phyloP scores from a whole-genome alignment of 2,113 vertebrate genomes.

The Urocynchramus pylzowi region DNA sequence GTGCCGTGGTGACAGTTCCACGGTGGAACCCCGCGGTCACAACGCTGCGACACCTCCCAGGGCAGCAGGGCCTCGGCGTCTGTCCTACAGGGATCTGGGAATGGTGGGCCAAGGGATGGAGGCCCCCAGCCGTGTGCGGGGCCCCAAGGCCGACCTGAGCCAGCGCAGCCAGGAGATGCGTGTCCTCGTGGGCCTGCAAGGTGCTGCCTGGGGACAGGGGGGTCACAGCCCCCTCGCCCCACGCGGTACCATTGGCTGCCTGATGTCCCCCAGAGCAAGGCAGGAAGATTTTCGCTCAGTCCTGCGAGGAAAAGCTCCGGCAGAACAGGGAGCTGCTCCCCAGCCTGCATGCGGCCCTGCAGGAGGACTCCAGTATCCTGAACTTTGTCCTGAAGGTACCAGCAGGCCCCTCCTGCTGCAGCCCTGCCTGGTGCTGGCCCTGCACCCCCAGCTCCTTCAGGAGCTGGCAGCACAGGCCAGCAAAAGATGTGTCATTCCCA shows the following conservation, averaged over 20 bases:
- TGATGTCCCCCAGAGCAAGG: background rate
- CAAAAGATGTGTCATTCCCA: background rate
- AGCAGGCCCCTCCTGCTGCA: background rate
- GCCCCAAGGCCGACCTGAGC: background rate
- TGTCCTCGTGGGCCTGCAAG: background rate
- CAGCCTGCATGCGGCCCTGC: background rate
- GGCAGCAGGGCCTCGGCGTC: accelerated
- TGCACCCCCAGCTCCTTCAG: background rate
- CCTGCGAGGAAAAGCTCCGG: background rate
- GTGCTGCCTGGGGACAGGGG: background rate
- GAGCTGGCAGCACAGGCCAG: background rate
- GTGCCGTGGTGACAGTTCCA: accelerated
- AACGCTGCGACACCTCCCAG: accelerated
- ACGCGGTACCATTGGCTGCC: accelerated
- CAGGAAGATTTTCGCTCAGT: background rate
- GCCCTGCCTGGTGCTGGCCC: background rate
- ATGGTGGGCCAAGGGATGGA: accelerated
- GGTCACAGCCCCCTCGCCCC: accelerated
- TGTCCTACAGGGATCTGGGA: accelerated
- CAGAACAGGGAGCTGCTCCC: background rate
- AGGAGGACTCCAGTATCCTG: background rate
- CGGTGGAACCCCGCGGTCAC: accelerated
- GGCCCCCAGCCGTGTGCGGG: accelerated
- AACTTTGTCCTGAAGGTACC: background rate
- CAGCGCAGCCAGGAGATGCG: background rate